phyloP scores from a whole-genome alignment of 2,888 invertebrate genomes.

The Callinectes sapidus region DNA sequence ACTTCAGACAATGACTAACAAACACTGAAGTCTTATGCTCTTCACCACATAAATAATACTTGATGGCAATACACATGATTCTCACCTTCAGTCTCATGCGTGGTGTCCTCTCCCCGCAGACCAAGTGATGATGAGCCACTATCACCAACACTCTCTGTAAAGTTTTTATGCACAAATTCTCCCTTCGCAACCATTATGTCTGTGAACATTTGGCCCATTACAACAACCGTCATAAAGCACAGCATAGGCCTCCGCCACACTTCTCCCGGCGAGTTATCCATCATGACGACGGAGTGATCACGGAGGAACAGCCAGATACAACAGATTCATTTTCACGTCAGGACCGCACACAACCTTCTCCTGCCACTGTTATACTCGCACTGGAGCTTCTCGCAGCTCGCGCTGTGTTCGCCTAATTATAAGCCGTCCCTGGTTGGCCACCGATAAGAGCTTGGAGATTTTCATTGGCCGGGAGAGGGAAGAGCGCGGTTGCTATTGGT shows the following conservation, averaged over 20 bases:
- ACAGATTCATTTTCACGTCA: not conserved
- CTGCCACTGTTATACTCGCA: constrained; percentile 36
- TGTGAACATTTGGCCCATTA: constrained; percentile 30
- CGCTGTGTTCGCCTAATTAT: constrained; percentile 53
- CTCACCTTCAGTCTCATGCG: constrained; percentile 20
- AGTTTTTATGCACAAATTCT: constrained; percentile 62
- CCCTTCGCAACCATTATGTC: constrained; percentile 53
- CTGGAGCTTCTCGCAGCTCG: not conserved
- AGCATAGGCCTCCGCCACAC: constrained; percentile 40
- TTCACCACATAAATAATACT: not conserved
- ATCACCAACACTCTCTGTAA: constrained; percentile 45
- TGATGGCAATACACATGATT: not conserved
- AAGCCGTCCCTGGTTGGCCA: constrained; percentile 54
- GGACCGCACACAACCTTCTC: not conserved
- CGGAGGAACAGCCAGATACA: not conserved
- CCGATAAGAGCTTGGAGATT: constrained; percentile 55
- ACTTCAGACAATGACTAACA: not conserved
- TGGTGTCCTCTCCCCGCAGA: constrained; percentile 5
- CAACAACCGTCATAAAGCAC: not conserved
- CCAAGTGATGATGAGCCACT: not conserved
- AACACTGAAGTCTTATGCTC: not conserved
- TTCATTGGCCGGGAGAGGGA: constrained; percentile 43
- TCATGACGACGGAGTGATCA: not conserved
- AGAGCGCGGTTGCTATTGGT: constrained; percentile 51
- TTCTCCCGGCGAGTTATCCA: constrained; percentile 15